Evolutionary conservation across 2,113 vertebrate genomes (phyloP), one percentile per base, ranked within the genome.

Genomic region (Gnathonemus echidnorhynchus): DNA sequence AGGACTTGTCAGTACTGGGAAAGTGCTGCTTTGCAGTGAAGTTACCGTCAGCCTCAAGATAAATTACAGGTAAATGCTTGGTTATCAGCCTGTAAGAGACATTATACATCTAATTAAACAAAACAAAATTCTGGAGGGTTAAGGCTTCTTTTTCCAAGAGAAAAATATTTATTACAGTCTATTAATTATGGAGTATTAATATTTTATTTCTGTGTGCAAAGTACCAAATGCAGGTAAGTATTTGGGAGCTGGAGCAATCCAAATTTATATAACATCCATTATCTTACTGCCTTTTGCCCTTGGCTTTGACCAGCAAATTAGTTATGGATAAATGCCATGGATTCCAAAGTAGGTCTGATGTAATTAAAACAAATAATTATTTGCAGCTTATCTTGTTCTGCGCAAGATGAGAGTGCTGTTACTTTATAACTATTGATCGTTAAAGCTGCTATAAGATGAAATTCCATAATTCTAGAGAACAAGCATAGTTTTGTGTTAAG

Each of bases 1-100:
- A 97, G 96, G 95, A 95, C 94, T 96, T 97, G 96, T 97, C 96
- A 97, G 95, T 95, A 96, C 94, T 95, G 95, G 95, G 95, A 97
- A 97, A 97, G 96, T 96, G 93, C 92, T 94, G 96, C 95, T 96
- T 96, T 96, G 95, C 96, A 96, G 95, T 96, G 96, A 96, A 97
- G 97, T 96, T 96, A 96, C 96, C 95, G 95, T 89, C 93, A 95
- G 95, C 53, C 96, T 95, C 95, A 96, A 97, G 96, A 97, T 97
- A 96, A 97, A 97, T 97, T 97, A 96, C 96, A 58, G 77, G 35
- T 50, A 89, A 89, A 86, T 35, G 13, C 42, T 62, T 89, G 17
- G 50, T 58, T 85, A 58, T 84, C 50, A 46, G 52, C 24, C 89
- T 58, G n/a, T 84, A 17, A 45, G 50, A 46, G 35, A 31, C 77